Conservation (phyloP, 2,888 invertebrate genomes). For the Diploptera punctata region DNA sequence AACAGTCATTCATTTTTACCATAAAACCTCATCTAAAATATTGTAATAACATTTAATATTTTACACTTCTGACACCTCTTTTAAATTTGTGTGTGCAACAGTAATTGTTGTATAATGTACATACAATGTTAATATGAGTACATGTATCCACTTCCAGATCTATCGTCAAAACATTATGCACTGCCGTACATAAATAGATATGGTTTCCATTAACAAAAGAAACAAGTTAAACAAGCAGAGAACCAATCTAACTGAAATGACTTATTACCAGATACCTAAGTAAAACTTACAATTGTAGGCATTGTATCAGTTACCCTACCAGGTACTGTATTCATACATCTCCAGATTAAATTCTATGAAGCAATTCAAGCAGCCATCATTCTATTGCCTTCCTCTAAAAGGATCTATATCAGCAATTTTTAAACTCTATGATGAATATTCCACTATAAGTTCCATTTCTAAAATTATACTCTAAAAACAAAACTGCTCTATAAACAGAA, state of each 20-base stretch:
- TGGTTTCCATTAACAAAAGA: constrained; percentile 9
- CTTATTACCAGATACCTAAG: constrained; percentile 10
- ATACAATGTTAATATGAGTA: constrained; percentile 9
- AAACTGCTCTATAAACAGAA: no score
- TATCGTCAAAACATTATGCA: constrained; percentile 4
- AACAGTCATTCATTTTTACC: constrained; percentile 5
- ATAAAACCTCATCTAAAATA: constrained; percentile 6
- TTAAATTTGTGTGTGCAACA: constrained; percentile 12
- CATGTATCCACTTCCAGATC: constrained; percentile 18
- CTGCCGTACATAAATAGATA: not conserved
- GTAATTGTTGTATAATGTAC: constrained; percentile 5
- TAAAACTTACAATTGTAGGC: not conserved
- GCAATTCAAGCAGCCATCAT: no score
- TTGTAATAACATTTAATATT: constrained; percentile 11
- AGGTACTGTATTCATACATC: constrained; percentile 23
- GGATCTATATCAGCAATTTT: no score
- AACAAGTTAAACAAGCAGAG: constrained; percentile 6
- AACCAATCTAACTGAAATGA: not conserved
- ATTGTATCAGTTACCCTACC: constrained; percentile 17
- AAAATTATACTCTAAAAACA: no score
- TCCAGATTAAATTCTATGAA: no score
- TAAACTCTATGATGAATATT: no score
- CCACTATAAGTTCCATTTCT: no score
- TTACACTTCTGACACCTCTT: not conserved
- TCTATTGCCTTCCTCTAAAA: no score